These are phyloP conservation scores for Myotis myotis DNA, from an alignment of 2,797 vertebrate species.

Conservation along the genomic window DNA sequence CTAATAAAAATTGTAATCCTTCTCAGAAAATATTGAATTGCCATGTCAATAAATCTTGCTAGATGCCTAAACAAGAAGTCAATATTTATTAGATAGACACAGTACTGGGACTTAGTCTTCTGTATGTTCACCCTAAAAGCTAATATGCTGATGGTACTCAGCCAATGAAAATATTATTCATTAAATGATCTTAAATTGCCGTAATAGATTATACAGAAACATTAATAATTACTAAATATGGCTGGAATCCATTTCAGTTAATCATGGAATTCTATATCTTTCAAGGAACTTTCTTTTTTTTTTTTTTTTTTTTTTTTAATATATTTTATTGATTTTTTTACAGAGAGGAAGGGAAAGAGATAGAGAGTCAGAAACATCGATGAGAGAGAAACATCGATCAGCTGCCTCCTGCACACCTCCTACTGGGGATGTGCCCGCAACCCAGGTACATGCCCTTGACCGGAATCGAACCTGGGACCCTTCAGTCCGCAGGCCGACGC, in stretches of 20 bases:
- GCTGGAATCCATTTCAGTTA: conserved; percentile 11
- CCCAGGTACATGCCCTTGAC: too few relatives aligned
- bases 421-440: too few relatives aligned
- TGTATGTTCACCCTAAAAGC: conserved; percentile 32
- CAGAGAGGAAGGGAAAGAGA: too few relatives aligned
- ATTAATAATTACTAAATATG: conserved; percentile 45
- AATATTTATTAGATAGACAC: conserved; percentile 70
- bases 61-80: conserved; percentile 62
- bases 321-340: too few relatives aligned
- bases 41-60: conserved; percentile 71
- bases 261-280: conserved; percentile 24
- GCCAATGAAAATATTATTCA: conserved; percentile 44
- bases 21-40: conserved; percentile 69
- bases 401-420: too few relatives aligned
- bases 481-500: too few relatives aligned
- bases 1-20: conserved; percentile 67
- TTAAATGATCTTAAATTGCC: conserved; percentile 43
- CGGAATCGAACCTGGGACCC: too few relatives aligned
- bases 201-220: background rate
- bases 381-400: too few relatives aligned
- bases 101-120: conserved; percentile 28
- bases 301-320: too few relatives aligned
- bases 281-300: conserved; percentile 7
- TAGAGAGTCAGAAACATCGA: too few relatives aligned
- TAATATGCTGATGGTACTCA: conserved; percentile 16